Conservation (phyloP, 2,113 vertebrate genomes). For the Phalacrocorax brasilianus region DNA sequence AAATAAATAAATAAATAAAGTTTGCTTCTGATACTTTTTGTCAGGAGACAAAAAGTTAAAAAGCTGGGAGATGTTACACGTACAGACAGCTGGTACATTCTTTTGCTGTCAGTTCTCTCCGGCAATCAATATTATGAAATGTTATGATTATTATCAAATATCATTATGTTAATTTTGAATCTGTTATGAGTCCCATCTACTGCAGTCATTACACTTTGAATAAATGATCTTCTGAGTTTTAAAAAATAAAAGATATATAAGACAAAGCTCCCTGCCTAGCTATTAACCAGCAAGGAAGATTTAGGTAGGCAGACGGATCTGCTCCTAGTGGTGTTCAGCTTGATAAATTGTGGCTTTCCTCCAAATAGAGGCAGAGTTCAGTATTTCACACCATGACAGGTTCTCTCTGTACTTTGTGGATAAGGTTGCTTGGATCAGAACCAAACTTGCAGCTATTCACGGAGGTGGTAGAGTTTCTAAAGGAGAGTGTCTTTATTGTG, state of each 20-base stretch:
- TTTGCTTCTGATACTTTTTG: not conserved
- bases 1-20: not conserved
- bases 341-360: constrained; percentile 61
- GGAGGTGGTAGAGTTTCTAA: constrained; percentile 14
- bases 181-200: constrained; percentile 49
- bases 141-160: constrained; percentile 70
- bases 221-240: constrained; percentile 13
- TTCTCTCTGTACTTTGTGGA: constrained; percentile 65
- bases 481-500: not conserved
- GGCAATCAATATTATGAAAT: constrained; percentile 69
- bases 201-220: not conserved
- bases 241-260: not conserved
- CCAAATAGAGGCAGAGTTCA: constrained; percentile 65
- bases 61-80: constrained; percentile 10
- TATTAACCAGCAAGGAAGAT: constrained; percentile 43
- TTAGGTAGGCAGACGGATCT: constrained; percentile 48
- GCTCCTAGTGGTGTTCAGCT: constrained; percentile 43
- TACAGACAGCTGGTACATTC: constrained; percentile 47
- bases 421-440: constrained; percentile 61
- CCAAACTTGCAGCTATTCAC: constrained; percentile 17
- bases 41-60: constrained; percentile 33
- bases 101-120: constrained; percentile 46
- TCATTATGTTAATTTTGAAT: constrained; percentile 65
- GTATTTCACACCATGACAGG: constrained; percentile 64
- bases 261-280: constrained; percentile 22